phyloP scores from a whole-genome alignment of 2,888 invertebrate genomes.

The Andrena haemorrhoa region DNA sequence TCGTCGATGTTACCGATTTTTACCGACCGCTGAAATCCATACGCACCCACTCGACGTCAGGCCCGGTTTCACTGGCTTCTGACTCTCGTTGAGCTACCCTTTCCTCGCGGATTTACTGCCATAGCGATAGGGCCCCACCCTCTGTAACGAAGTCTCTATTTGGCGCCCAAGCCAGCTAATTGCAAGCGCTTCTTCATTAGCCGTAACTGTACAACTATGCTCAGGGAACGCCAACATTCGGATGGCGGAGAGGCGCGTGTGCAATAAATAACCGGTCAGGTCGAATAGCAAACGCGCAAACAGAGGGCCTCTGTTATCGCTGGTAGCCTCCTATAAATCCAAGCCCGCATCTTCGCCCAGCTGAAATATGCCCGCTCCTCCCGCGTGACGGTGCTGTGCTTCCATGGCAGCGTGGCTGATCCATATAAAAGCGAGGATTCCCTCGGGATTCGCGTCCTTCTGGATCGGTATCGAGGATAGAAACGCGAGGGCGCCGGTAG shows the following conservation, averaged over 20 bases:
- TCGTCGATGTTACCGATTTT: slow-evolving; percentile 69
- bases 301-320: slow-evolving; percentile 41
- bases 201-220: not conserved
- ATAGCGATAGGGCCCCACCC: slow-evolving; percentile 8
- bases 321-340: slow-evolving; percentile 50
- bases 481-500: slow-evolving; percentile 60
- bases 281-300: slow-evolving; percentile 31
- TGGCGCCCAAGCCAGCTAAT: slow-evolving; percentile 19
- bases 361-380: slow-evolving; percentile 34
- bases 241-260: not conserved
- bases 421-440: slow-evolving; percentile 44
- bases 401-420: slow-evolving; percentile 28
- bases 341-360: slow-evolving; percentile 53
- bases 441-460: slow-evolving; percentile 20
- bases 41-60: slow-evolving; percentile 36
- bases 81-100: slow-evolving; percentile 35
- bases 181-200: not conserved
- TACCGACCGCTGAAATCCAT: slow-evolving; percentile 57
- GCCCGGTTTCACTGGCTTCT: slow-evolving; percentile 43
- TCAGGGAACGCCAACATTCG: no score
- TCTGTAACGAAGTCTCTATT: slow-evolving; percentile 57
- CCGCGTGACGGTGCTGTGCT: slow-evolving; percentile 10
- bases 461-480: slow-evolving; percentile 58
- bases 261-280: slow-evolving; percentile 37
- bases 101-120: slow-evolving; percentile 38